These are phyloP conservation scores for Hypsibius dujardini DNA, from an alignment of 1,140 invertebrate genomes.

Conservation along the genomic window DNA sequence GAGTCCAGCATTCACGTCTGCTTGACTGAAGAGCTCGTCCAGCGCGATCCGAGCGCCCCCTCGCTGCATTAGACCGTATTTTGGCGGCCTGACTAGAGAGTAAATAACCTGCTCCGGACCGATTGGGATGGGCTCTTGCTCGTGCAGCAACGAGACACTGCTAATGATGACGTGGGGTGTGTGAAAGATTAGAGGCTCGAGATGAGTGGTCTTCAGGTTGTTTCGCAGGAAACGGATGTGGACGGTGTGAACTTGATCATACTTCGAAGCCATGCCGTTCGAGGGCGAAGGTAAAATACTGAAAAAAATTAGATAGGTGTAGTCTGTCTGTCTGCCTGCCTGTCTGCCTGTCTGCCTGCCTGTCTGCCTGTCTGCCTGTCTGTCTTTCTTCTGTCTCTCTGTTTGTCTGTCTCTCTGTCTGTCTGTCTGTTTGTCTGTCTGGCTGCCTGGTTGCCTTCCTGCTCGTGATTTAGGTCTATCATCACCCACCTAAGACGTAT, in stretches of 20 bases:
- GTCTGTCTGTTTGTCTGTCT: too few species aligned
- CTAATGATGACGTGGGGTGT: not conserved
- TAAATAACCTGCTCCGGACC: not conserved
- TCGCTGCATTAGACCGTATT: not conserved
- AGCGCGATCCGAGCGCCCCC: not conserved
- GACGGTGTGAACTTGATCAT: not conserved
- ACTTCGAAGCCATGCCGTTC: too few species aligned
- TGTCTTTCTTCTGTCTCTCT: too few species aligned
- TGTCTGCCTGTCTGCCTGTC: too few species aligned
- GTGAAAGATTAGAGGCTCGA: not conserved
- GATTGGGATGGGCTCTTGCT: not conserved
- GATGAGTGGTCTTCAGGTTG: not conserved
- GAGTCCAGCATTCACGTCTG: constrained; percentile 6
- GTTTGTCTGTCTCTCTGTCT: too few species aligned
- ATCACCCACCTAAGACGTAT: not conserved
- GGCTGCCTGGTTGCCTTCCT: too few species aligned
- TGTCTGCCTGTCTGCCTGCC: too few species aligned
- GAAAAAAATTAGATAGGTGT: not conserved
- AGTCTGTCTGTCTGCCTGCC: too few species aligned
- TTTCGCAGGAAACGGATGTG: constrained; percentile 11
- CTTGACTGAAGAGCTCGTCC: not conserved
- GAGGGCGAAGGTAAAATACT: not conserved
- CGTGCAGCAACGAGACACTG: not conserved
- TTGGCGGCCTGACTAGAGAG: not conserved
- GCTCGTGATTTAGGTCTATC: not conserved